Evolutionary conservation across 2,888 invertebrate genomes (phyloP), one percentile per base, ranked within the genome.

Genomic region (Tubulanus polymorphus): DNA sequence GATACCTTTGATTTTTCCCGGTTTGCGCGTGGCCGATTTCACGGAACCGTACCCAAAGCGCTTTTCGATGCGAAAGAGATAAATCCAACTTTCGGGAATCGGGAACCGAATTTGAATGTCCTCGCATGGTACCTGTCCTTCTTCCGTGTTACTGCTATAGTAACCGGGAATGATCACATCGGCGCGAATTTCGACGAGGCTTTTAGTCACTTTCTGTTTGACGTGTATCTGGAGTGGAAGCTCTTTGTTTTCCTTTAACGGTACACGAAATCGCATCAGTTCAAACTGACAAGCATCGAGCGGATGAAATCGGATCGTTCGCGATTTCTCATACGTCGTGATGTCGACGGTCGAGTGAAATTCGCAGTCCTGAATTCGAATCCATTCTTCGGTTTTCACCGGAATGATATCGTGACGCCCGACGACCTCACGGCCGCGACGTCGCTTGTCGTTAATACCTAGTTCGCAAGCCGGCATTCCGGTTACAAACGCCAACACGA

Each of bases 11-110:
- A 84, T 83, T 73, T 83, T 83, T 20, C 84, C 84, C 2, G 83
- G 81, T 63, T 82, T 79, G 51, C 82, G 67, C n/a, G 78, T 76
- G 20, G 93, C 90, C 0, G 94, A 93, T 81, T 96, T 94, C 28
- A 95, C 90, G n/a, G 94, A 93, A 18, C 95, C 95, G 78, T 94
- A 94, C 73, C 94, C 86, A 80, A 97, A 97, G 80, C 96, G 92
- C 75, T 95, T 95, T 65, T 99, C 99, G 46, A 95, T 94, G 60
- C 99, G 86, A 83, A 99, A 99, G 74, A 97, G 84, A 81, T 99
- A 99, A 74, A 99, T 96, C 99, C 99, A 99, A 75, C 93, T 91
- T 81, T 99, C 97, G 23, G 99, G 99, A 71, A 99, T 93, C 15
- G 97, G 97, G 80, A 99, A 81, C 12, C 80, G 65, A 54, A 99